phyloP scores from a whole-genome alignment of 2,113 vertebrate genomes.

The Bufo gargarizans region DNA sequence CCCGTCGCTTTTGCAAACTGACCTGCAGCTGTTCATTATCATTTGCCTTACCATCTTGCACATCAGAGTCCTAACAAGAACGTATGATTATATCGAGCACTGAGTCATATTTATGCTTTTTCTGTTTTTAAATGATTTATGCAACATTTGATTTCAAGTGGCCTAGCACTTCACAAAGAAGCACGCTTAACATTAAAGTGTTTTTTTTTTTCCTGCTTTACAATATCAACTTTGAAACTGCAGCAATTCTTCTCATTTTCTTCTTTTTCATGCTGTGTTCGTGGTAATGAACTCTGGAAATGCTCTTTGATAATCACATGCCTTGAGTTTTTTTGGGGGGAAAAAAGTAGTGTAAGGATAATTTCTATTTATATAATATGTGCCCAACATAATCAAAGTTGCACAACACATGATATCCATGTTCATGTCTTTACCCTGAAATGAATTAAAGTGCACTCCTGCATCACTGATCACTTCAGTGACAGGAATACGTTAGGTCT shows the following conservation, averaged over 20 bases:
- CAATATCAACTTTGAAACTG: slow-evolving; percentile 68
- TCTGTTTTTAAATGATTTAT: slow-evolving; percentile 51
- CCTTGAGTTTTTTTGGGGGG: slow-evolving; percentile 67
- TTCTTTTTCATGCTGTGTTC: slow-evolving; percentile 44
- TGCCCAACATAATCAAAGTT: slow-evolving; percentile 9
- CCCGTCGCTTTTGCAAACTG: slow-evolving; percentile 18
- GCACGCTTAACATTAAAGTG: slow-evolving; percentile 60
- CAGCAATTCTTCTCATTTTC: slow-evolving; percentile 62
- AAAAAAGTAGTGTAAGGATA: slow-evolving; percentile 65
- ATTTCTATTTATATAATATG: slow-evolving; percentile 59
- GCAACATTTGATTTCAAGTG: slow-evolving; percentile 51
- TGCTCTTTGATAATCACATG: slow-evolving; percentile 73
- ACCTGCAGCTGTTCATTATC: slow-evolving; percentile 47
- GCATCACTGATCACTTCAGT: slow-evolving; percentile 12
- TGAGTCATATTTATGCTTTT: slow-evolving; percentile 33
- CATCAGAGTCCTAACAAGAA: slow-evolving; percentile 48
- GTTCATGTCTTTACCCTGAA: slow-evolving; percentile 2
- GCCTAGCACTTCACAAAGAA: slow-evolving; percentile 44
- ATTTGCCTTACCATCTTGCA: slow-evolving; percentile 36
- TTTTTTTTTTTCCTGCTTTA: slow-evolving; percentile 65
- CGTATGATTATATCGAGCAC: slow-evolving; percentile 43
- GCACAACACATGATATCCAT: slow-evolving; percentile 6
- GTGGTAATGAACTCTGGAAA: slow-evolving; percentile 67
- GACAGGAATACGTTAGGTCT: not conserved
- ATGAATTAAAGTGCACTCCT: not conserved